These are phyloP conservation scores for Habroteleia sp. DNA, from an alignment of 2,888 invertebrate genomes.

Conservation along the genomic window DNA sequence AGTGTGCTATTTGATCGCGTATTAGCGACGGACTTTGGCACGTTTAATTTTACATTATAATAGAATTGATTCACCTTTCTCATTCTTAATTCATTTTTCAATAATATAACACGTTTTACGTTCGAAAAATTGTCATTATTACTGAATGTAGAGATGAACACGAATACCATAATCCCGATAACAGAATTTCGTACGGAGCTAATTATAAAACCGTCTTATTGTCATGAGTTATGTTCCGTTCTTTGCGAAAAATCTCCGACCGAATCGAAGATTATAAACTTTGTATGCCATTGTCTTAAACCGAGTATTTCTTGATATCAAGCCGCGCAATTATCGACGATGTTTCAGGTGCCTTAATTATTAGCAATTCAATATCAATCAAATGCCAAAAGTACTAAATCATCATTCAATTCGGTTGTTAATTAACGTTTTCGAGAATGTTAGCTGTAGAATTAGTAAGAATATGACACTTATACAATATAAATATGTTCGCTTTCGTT, in stretches of 20 bases:
- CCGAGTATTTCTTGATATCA: constrained; percentile 41
- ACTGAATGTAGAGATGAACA: constrained; percentile 53
- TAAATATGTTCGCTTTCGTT: too few relatives aligned
- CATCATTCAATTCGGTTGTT: constrained; percentile 1
- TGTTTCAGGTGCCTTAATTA: constrained; percentile 25
- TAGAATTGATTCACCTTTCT: constrained; percentile 68
- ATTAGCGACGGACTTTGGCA: constrained; percentile 40
- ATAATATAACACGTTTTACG: constrained; percentile 65
- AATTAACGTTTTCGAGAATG: neutral
- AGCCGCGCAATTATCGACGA: constrained; percentile 13
- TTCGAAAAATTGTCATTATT: constrained; percentile 43
- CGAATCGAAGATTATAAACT: constrained; percentile 66
- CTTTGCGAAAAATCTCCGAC: constrained; percentile 64
- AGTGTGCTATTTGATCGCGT: constrained; percentile 24
- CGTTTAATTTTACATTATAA: constrained; percentile 74
- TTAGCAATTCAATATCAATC: constrained; percentile 18
- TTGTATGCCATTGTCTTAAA: constrained; percentile 58
- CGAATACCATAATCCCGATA: constrained; percentile 75
- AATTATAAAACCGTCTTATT: constrained; percentile 79
- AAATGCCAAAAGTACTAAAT: constrained; percentile 16
- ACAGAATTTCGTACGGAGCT: constrained; percentile 75
- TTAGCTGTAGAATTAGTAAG: too few relatives aligned
- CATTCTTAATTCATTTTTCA: constrained; percentile 59
- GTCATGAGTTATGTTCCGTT: constrained; percentile 73
- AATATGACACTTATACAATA: too few relatives aligned